Evolutionary conservation across 2,113 vertebrate genomes (phyloP), one percentile per base, ranked within the genome.

Genomic region (Panurus biarmicus): DNA sequence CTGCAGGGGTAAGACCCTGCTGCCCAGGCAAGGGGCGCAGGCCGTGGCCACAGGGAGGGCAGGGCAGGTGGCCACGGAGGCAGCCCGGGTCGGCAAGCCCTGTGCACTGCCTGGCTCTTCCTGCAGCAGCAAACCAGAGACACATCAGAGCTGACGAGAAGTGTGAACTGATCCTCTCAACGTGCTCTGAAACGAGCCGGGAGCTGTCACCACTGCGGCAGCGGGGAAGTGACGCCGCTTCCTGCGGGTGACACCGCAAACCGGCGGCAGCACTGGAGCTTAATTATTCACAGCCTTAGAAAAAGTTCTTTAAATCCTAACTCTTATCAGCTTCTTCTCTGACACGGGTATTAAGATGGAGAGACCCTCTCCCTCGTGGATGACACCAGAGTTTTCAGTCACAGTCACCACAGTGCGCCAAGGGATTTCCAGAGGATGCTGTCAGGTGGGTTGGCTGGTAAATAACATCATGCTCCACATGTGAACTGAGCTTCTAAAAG

Each of bases 61-160:
- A 20, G 56, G 35, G 8, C 42, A 33, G 47, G 35, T 5, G 65
- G 24, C 17, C 44, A 3, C 9, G 2, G 3, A 33, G 50, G 75
- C 29, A 22, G 70, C 40, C 40, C 78, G 2, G 44, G 53, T 48
- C 66, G 33, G 72, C 25, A 3, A 31, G 16, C 36, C 47, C 50
- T 1, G 15, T 0, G 65, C 7, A 0, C 5, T 5, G 53, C 23
- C 12, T 1, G 25, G 29, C 6, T 26, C 14, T 3, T 80, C 33
- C 14, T 1, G 58, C 3, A 9, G 85, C 93, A 69, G 89, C 89
- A 17, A 38, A 33, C 51, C 81, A 17, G 1, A 11, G 71, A 26
- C 85, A 51, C 33, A 2, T 8, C 56, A 5, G 51, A 17, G 76
- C 36, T 22, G 47, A 9, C 14, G 45, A 51, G 9, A 73, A 66